Conservation (phyloP, 2,797 vertebrate genomes). For the Clarias pachynema region DNA sequence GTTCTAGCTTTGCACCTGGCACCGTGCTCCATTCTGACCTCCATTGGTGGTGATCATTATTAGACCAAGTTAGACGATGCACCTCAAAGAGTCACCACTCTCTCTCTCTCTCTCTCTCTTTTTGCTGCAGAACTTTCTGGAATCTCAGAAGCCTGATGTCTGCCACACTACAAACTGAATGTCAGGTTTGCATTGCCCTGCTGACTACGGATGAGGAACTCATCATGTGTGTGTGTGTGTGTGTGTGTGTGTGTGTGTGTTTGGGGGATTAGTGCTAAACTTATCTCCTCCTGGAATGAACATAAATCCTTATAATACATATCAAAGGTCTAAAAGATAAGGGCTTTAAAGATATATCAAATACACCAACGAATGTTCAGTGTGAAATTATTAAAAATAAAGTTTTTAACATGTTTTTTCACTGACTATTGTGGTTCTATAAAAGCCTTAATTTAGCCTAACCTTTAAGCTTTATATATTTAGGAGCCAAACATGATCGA, state of each 20-base stretch:
- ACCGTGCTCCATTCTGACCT: constrained; percentile 40
- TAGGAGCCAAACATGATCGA: neutral
- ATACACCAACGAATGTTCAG: neutral
- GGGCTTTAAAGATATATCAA: neutral
- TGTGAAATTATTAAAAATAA: neutral
- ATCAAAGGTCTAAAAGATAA: neutral
- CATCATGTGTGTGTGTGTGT: too few species aligned
- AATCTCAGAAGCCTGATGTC: neutral
- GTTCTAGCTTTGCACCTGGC: constrained; percentile 39
- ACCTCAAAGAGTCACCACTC: constrained; percentile 7
- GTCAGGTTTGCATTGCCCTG: constrained; percentile 8
- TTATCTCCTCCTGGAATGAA: neutral
- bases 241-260: too few species aligned
- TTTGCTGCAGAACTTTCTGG: constrained; percentile 17
- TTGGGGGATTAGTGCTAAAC: neutral
- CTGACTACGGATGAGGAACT: neutral
- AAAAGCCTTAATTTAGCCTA: neutral
- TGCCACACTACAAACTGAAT: neutral
- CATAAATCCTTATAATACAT: neutral
- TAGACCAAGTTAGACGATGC: constrained; percentile 35
- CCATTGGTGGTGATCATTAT: constrained; percentile 44
- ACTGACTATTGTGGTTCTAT: too few species aligned
- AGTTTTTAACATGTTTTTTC: neutral
- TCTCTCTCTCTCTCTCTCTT: neutral
- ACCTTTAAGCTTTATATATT: neutral